phyloP scores from a whole-genome alignment of 1,140 invertebrate species.

The Leptoteleia sp. region DNA sequence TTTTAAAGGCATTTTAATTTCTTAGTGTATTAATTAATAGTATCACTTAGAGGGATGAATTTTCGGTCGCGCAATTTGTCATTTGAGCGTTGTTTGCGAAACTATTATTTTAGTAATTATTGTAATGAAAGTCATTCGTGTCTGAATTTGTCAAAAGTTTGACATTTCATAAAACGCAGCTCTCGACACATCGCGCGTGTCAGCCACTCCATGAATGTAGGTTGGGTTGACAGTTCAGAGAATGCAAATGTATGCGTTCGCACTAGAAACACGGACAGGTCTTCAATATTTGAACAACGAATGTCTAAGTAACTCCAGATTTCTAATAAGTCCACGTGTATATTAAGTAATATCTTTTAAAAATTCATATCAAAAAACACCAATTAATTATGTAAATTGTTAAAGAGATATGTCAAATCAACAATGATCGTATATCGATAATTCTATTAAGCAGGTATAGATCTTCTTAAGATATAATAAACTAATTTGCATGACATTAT shows the following conservation, averaged over 20 bases:
- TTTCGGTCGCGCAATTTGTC: slow-evolving; percentile 35
- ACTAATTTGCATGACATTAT: too few species aligned
- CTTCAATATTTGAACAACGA: slow-evolving; percentile 66
- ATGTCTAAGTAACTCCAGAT: slow-evolving; percentile 62
- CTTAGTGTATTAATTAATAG: too few species aligned
- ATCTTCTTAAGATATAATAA: too few species aligned
- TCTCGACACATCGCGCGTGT: slow-evolving; percentile 65
- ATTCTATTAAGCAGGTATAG: slow-evolving; percentile 16
- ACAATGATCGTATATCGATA: slow-evolving; percentile 4
- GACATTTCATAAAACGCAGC: slow-evolving; percentile 63
- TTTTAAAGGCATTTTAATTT: too few species aligned
- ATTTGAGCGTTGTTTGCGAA: slow-evolving; percentile 28
- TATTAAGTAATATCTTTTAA: slow-evolving; percentile 50
- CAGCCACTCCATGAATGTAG: slow-evolving; percentile 64
- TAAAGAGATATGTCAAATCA: slow-evolving; percentile 10
- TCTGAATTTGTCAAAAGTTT: slow-evolving; percentile 65
- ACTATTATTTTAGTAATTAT: slow-evolving; percentile 64
- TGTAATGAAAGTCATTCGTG: slow-evolving; percentile 61
- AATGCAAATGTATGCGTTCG: slow-evolving; percentile 66
- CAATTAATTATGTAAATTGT: slow-evolving; percentile 31
- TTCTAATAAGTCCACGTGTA: slow-evolving; percentile 33
- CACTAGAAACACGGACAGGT: slow-evolving; percentile 64
- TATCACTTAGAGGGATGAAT: slow-evolving; percentile 30
- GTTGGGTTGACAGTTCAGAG: slow-evolving; percentile 65
- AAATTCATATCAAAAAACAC: slow-evolving; percentile 30